Evolutionary conservation across 2,888 invertebrate species (phyloP).

Genomic region (Augochlorella aurata): DNA sequence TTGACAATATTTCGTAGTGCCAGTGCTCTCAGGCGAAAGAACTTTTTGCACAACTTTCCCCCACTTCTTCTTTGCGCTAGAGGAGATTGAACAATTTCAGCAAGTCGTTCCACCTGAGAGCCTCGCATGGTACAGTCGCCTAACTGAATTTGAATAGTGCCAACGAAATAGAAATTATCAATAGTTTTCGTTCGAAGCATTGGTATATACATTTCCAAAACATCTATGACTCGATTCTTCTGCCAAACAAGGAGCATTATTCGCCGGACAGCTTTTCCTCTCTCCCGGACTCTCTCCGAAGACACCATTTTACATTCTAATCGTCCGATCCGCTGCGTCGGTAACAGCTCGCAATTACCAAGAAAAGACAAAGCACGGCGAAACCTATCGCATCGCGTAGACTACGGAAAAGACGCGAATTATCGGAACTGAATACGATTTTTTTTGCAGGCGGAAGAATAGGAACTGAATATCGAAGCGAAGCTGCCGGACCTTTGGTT

Average conservation of each 20-base stretch:
- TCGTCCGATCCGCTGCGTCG: not conserved
- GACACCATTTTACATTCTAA: not conserved
- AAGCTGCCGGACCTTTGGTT: not conserved
- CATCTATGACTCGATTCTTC: not conserved
- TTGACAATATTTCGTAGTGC: not conserved
- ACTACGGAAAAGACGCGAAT: not conserved
- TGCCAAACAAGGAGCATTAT: not conserved
- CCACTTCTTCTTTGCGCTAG: no score
- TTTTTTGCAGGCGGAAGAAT: not conserved
- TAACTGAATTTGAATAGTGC: not conserved
- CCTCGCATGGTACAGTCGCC: not conserved
- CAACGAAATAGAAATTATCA: slow-evolving; percentile 16
- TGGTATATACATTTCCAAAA: not conserved
- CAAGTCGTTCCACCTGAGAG: no score
- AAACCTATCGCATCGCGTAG: not conserved
- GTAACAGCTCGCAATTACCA: not conserved
- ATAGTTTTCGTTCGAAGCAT: not conserved
- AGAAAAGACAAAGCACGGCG: not conserved
- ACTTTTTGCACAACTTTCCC: no score
- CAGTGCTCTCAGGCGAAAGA: no score
- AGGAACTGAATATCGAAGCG: slow-evolving; percentile 26
- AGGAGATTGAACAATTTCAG: no score
- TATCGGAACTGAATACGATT: not conserved
- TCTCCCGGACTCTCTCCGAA: not conserved
- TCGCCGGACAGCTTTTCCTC: not conserved